Conservation (phyloP, 2,797 vertebrate genomes). For the Psittacula echo region DNA sequence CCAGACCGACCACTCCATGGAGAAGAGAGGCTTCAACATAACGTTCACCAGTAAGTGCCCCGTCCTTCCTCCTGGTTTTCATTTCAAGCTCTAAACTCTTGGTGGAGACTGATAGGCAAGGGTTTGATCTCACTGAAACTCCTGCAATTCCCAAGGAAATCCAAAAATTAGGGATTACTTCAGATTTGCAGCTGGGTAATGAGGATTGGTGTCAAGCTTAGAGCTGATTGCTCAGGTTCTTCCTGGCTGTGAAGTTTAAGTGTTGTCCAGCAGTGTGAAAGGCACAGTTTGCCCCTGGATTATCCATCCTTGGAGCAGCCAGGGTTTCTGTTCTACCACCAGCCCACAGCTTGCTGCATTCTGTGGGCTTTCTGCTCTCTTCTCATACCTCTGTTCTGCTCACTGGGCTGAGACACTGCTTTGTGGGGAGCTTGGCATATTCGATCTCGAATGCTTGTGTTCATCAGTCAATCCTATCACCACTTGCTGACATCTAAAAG, state of each 20-base stretch:
- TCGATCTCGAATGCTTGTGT: background rate
- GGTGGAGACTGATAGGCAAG: fast-evolving
- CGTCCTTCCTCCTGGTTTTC: background rate
- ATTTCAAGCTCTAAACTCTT: background rate
- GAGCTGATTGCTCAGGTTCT: background rate
- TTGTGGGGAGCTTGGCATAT: background rate
- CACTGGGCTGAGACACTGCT: fast-evolving
- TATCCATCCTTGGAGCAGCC: background rate
- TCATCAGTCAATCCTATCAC: fast-evolving
- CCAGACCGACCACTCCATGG: slow-evolving; percentile 97
- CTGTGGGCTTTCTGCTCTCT: background rate
- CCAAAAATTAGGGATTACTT: background rate
- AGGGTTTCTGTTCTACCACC: background rate
- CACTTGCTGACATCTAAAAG: background rate
- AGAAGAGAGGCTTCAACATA: slow-evolving; percentile 97
- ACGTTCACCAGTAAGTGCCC: slow-evolving; percentile 93
- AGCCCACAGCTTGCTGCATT: background rate
- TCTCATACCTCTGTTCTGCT: background rate
- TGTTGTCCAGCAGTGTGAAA: background rate
- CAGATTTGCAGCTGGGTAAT: fast-evolving
- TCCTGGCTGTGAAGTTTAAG: background rate
- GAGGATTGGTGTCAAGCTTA: background rate
- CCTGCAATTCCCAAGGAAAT: background rate
- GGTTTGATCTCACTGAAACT: background rate
- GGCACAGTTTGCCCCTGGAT: background rate